phyloP scores from a whole-genome alignment of 2,797 vertebrate species.

The Pseudochromis fuscus region DNA sequence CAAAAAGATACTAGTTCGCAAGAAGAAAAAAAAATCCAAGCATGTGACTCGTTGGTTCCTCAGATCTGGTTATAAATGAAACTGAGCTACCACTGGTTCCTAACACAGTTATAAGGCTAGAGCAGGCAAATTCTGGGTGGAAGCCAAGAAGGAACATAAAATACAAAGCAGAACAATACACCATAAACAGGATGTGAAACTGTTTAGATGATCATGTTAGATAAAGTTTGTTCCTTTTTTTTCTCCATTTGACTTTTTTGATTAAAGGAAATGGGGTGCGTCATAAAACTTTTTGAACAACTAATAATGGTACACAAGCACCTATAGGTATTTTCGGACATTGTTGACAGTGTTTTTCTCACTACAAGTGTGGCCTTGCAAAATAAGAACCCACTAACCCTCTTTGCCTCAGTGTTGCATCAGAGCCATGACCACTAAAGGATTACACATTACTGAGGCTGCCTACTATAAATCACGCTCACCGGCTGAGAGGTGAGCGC shows the following conservation, averaged over 20 bases:
- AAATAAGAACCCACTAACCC: slow-evolving; percentile 75
- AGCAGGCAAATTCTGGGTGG: slow-evolving; percentile 21
- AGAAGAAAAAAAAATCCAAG: slow-evolving; percentile 59
- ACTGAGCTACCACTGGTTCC: slow-evolving; percentile 33
- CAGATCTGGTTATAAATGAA: slow-evolving; percentile 44
- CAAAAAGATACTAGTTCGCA: slow-evolving; percentile 59
- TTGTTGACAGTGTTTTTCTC: slow-evolving; percentile 59
- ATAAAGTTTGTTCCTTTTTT: background rate
- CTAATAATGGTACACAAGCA: slow-evolving; percentile 33
- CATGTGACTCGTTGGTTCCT: slow-evolving; percentile 82
- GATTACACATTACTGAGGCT: slow-evolving; percentile 73
- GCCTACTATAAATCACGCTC: slow-evolving; percentile 59
- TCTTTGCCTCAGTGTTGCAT: slow-evolving; percentile 77
- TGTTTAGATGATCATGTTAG: background rate
- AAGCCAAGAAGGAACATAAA: slow-evolving; percentile 37
- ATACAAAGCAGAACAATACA: slow-evolving; percentile 52
- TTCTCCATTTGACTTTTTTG: too few relatives aligned
- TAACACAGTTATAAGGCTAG: slow-evolving; percentile 57
- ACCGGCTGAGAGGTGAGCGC: slow-evolving; percentile 52
- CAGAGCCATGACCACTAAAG: slow-evolving; percentile 69
- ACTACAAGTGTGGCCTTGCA: slow-evolving; percentile 29
- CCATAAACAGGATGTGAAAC: slow-evolving; percentile 68
- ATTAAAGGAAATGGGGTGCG: background rate
- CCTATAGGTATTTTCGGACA: slow-evolving; percentile 51
- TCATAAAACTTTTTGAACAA: slow-evolving; percentile 3